Evolutionary conservation across 2,888 invertebrate species (phyloP).

Genomic region (Theretra japonica): DNA sequence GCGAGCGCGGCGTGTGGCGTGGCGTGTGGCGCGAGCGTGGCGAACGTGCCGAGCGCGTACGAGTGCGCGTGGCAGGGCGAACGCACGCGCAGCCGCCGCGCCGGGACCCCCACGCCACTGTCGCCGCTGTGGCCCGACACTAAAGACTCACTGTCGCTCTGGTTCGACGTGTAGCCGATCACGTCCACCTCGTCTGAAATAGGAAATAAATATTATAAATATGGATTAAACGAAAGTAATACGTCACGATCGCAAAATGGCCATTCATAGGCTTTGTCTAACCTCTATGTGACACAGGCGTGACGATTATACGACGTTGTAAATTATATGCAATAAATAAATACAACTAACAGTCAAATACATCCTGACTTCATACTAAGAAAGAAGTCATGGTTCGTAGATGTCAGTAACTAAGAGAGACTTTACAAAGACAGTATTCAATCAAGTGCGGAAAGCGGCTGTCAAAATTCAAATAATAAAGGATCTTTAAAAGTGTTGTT

Average conservation of each 20-base stretch:
- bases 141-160: slow-evolving; percentile 93
- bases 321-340: too few relatives aligned
- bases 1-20: slow-evolving; percentile 60
- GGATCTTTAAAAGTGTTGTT: too few relatives aligned
- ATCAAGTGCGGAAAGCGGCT: too few relatives aligned
- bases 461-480: too few relatives aligned
- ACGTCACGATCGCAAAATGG: too few relatives aligned
- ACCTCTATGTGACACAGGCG: too few relatives aligned
- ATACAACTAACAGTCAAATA: neutral
- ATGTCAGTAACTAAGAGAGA: too few relatives aligned
- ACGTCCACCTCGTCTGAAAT: slow-evolving; percentile 93
- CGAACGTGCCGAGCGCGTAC: slow-evolving; percentile 61
- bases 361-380: neutral
- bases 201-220: neutral
- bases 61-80: slow-evolving; percentile 37
- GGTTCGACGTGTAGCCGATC: slow-evolving; percentile 93
- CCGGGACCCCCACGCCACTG: slow-evolving; percentile 85
- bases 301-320: too few relatives aligned
- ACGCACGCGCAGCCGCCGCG: slow-evolving; percentile 85
- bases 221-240: too few relatives aligned
- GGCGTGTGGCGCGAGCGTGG: slow-evolving; percentile 47
- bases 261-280: too few relatives aligned
- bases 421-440: too few relatives aligned
- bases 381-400: too few relatives aligned
- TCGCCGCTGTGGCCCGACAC: slow-evolving; percentile 89